A percentile compares a stretch with the other conserved stretches of the same genome.
phyloP scores from a whole-genome alignment of 2,113 vertebrate species.

The Megaceryle maxima region DNA sequence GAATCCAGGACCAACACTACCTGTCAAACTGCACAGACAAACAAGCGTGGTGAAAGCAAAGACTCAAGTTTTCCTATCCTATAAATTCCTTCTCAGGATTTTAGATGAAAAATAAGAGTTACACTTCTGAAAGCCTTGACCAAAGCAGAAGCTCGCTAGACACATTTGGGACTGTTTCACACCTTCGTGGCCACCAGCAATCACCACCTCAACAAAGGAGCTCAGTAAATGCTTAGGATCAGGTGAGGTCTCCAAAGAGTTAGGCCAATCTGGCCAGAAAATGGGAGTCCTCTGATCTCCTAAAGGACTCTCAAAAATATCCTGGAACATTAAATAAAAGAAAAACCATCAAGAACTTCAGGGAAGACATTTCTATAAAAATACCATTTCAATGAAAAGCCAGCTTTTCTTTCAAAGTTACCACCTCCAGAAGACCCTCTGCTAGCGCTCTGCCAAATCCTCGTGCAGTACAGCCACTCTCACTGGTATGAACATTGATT shows the following conservation, averaged over 20 bases:
- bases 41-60: background rate
- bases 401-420: background rate
- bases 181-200: background rate
- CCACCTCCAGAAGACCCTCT: background rate
- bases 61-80: background rate
- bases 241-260: background rate
- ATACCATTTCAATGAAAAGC: background rate
- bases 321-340: background rate
- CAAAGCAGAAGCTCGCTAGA: background rate
- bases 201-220: background rate
- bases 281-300: background rate
- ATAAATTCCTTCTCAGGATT: background rate
- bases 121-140: background rate
- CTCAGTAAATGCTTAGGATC: background rate
- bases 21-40: background rate
- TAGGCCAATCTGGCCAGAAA: background rate
- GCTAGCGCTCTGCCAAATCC: background rate
- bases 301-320: background rate
- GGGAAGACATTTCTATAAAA: background rate
- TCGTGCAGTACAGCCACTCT: background rate
- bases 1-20: background rate
- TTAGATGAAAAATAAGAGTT: background rate
- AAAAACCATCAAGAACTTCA: background rate
- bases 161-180: background rate
- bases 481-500: fast-evolving